These are phyloP conservation scores for Aethes cnicana DNA, from an alignment of 2,888 invertebrate genomes.

Conservation along the genomic window DNA sequence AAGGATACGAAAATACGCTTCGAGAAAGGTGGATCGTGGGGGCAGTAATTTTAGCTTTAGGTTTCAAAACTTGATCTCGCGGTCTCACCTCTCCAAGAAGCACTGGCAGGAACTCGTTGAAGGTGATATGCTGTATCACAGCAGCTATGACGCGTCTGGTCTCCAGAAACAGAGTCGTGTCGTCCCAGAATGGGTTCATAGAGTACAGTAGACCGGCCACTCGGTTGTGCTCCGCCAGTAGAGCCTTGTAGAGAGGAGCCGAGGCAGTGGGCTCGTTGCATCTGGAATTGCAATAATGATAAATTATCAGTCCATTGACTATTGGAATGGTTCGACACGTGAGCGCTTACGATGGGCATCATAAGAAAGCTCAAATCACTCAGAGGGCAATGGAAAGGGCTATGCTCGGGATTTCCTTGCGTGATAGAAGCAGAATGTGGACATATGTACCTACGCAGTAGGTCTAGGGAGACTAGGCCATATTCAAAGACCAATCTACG, in stretches of 20 bases:
- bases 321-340: too few species aligned
- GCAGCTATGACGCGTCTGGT: constrained; percentile 88
- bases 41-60: not conserved
- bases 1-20: too few species aligned
- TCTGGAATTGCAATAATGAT: constrained; percentile 48
- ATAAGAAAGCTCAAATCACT: too few species aligned
- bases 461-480: too few species aligned
- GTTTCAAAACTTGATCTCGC: not conserved
- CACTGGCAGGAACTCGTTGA: constrained; percentile 91
- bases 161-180: constrained; percentile 89
- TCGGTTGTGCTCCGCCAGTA: constrained; percentile 90
- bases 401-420: too few species aligned
- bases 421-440: too few species aligned
- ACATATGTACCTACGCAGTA: too few species aligned
- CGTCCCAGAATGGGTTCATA: constrained; percentile 90
- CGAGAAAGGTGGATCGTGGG: too few species aligned
- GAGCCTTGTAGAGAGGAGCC: constrained; percentile 87
- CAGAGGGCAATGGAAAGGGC: too few species aligned
- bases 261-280: constrained; percentile 85
- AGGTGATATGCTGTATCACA: constrained; percentile 92
- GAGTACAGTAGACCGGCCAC: constrained; percentile 86
- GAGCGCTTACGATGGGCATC: too few species aligned
- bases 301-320: too few species aligned
- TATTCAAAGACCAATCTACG: too few species aligned
- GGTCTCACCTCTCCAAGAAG: constrained; percentile 86